phyloP scores from a whole-genome alignment of 2,113 vertebrate species.

The Podarcis cretensis region DNA sequence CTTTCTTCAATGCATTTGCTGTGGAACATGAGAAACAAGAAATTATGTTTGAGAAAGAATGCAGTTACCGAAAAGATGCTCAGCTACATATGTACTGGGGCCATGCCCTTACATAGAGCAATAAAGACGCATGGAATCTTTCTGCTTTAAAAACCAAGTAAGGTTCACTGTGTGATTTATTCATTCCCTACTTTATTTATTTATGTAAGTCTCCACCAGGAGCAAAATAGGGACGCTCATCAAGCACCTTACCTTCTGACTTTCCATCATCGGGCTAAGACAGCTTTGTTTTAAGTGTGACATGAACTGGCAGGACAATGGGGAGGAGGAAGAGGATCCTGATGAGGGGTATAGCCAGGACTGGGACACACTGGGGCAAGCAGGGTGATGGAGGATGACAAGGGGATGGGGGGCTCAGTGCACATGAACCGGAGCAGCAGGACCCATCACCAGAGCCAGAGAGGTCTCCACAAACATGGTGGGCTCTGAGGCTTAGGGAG shows the following conservation, averaged over 20 bases:
- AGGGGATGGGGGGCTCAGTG: too few relatives aligned
- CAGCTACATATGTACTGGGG: not conserved
- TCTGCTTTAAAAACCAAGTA: not conserved
- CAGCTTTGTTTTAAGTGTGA: not conserved
- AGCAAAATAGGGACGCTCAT: not conserved
- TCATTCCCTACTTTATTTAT: not conserved
- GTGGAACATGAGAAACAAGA: constrained; percentile 9
- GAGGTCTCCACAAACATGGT: too few relatives aligned
- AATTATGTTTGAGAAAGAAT: constrained; percentile 14
- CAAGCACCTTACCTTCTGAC: not conserved
- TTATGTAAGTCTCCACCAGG: not conserved
- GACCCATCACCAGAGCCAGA: too few relatives aligned
- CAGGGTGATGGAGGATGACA: too few relatives aligned
- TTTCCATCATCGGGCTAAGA: not conserved
- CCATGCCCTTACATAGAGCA: not conserved
- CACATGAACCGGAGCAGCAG: too few relatives aligned
- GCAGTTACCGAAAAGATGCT: not conserved
- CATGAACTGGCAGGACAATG: too few relatives aligned
- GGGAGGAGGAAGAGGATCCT: too few relatives aligned
- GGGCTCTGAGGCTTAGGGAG: too few relatives aligned
- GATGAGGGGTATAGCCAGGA: too few relatives aligned
- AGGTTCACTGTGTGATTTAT: not conserved
- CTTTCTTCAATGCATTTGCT: constrained; percentile 29
- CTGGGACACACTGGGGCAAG: too few relatives aligned
- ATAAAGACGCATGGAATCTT: not conserved